phyloP scores from a whole-genome alignment of 1,140 invertebrate genomes.

The Lepidurus packardi region DNA sequence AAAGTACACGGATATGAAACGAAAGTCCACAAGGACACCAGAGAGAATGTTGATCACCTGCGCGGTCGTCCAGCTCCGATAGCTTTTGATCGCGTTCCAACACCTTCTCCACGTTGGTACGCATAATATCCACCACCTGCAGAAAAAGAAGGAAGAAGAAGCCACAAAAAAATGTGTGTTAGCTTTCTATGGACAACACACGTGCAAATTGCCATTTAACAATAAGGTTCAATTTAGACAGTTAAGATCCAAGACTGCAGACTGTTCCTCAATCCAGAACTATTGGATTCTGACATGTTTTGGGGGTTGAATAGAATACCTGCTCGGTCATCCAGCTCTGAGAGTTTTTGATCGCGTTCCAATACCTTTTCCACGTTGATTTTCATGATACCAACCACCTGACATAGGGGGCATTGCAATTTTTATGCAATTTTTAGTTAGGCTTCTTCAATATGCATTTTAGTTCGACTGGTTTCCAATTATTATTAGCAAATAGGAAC shows the following conservation, averaged over 20 bases:
- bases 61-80: slow-evolving; percentile 90
- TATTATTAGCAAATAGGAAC: no score
- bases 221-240: slow-evolving; percentile 2
- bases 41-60: slow-evolving; percentile 54
- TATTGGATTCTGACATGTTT: neutral
- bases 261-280: no score
- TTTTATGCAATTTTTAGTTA: slow-evolving; percentile 32
- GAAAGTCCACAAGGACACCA: neutral
- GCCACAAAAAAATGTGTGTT: slow-evolving; percentile 34
- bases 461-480: neutral
- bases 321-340: slow-evolving; percentile 92
- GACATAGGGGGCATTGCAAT: neutral
- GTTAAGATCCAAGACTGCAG: neutral
- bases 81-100: slow-evolving; percentile 93
- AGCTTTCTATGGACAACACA: neutral
- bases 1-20: neutral
- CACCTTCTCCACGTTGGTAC: slow-evolving; percentile 95
- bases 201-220: neutral
- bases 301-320: slow-evolving; percentile 46
- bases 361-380: slow-evolving; percentile 98
- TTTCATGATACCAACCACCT: slow-evolving; percentile 94
- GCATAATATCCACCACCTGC: slow-evolving; percentile 87
- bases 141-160: slow-evolving; percentile 1
- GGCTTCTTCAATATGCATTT: slow-evolving; percentile 35
- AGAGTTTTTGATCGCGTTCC: slow-evolving; percentile 95